These are phyloP conservation scores for Heliconius charithonia DNA, from an alignment of 2,888 invertebrate genomes.

Conservation along the genomic window DNA sequence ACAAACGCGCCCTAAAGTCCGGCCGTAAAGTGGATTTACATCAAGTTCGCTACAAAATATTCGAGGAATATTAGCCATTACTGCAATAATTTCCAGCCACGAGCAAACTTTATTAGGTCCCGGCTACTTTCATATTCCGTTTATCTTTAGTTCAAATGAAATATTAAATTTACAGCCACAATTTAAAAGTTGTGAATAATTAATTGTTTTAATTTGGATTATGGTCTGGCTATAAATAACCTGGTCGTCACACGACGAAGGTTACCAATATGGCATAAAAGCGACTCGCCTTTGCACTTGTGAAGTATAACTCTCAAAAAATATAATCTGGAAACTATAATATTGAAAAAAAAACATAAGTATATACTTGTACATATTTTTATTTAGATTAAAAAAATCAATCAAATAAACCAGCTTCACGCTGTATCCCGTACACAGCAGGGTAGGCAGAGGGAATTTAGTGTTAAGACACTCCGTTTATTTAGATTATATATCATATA, in stretches of 20 bases:
- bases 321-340: background rate
- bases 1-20: constrained; percentile 26
- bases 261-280: background rate
- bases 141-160: constrained; percentile 34
- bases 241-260: background rate
- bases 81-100: constrained; percentile 37
- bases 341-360: background rate
- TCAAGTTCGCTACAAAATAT: constrained; percentile 41
- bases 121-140: constrained; percentile 27
- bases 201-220: constrained; percentile 8
- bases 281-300: background rate
- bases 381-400: background rate
- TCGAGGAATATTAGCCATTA: constrained; percentile 40
- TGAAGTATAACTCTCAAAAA: background rate
- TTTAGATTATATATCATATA: too few species aligned
- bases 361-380: background rate
- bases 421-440: too few species aligned
- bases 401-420: too few species aligned
- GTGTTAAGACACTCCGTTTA: too few species aligned
- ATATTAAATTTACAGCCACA: constrained; percentile 26
- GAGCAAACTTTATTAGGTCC: constrained; percentile 31
- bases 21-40: constrained; percentile 41
- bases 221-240: background rate
- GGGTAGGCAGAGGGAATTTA: too few species aligned
- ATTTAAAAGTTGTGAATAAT: constrained; percentile 24